phyloP scores from a whole-genome alignment of 2,888 invertebrate species.

The Sericinus montela region DNA sequence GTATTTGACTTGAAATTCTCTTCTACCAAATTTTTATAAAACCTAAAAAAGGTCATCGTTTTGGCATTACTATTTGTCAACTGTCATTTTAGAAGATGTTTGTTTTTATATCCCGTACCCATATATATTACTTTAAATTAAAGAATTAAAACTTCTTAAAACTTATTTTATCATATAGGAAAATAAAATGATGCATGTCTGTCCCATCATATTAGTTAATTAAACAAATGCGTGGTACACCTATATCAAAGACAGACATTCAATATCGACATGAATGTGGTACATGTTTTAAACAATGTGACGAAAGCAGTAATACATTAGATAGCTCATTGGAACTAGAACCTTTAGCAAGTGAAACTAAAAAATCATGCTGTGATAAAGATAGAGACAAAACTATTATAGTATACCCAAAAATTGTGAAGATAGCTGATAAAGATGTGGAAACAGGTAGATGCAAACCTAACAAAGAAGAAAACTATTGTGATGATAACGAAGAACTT shows the following conservation, averaged over 20 bases:
- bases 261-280: background rate
- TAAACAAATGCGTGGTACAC: background rate
- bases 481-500: slow-evolving; percentile 8
- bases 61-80: too few species aligned
- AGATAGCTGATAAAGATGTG: slow-evolving; percentile 14
- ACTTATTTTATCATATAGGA: too few species aligned
- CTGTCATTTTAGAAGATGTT: too few species aligned
- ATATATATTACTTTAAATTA: too few species aligned
- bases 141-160: too few species aligned
- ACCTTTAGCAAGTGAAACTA: background rate
- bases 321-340: background rate
- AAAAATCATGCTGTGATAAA: background rate
- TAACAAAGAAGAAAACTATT: background rate
- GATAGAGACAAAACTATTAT: background rate
- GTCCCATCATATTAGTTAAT: too few species aligned
- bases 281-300: background rate
- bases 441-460: background rate
- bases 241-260: background rate
- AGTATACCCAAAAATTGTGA: background rate
- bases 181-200: too few species aligned
- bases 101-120: too few species aligned
- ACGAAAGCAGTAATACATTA: background rate
- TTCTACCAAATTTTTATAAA: too few species aligned
- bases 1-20: too few species aligned
- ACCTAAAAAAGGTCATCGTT: too few species aligned